phyloP scores from a whole-genome alignment of 2,888 invertebrate species.

The Liodrosophila aerea region DNA sequence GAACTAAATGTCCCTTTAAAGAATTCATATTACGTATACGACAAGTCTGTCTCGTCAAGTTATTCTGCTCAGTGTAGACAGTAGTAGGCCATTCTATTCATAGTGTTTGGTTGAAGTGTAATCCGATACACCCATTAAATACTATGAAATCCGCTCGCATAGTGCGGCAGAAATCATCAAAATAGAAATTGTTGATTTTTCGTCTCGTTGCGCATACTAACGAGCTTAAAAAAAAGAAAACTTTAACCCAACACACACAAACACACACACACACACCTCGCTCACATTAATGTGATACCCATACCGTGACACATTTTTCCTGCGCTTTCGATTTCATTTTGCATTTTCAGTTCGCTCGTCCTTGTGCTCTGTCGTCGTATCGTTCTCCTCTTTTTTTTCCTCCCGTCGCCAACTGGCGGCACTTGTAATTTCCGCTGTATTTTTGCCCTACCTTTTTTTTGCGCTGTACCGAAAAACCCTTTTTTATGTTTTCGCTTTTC shows the following conservation, averaged over 20 bases:
- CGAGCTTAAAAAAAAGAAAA: conserved; percentile 51
- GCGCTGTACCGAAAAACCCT: conserved; percentile 33
- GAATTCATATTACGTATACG: no score
- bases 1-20: no score
- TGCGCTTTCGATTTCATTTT: conserved; percentile 70
- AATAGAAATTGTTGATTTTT: conserved; percentile 78
- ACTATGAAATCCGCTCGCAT: conserved; percentile 1
- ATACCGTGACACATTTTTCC: conserved; percentile 53
- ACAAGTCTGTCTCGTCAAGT: no score
- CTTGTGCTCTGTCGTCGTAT: conserved; percentile 14
- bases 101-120: background rate
- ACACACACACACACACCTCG: conserved; percentile 15
- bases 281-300: conserved; percentile 50
- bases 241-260: conserved; percentile 41
- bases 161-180: conserved; percentile 59
- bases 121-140: conserved; percentile 24
- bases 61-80: no score
- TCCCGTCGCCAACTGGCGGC: conserved; percentile 63
- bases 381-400: conserved; percentile 18
- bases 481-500: conserved; percentile 47
- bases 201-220: conserved; percentile 77
- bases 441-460: conserved; percentile 20
- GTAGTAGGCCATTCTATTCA: background rate
- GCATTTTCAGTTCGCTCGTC: conserved; percentile 54
- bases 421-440: conserved; percentile 70